Evolutionary conservation across 1,140 invertebrate species (phyloP).

Genomic region (Drosophila virilis): DNA sequence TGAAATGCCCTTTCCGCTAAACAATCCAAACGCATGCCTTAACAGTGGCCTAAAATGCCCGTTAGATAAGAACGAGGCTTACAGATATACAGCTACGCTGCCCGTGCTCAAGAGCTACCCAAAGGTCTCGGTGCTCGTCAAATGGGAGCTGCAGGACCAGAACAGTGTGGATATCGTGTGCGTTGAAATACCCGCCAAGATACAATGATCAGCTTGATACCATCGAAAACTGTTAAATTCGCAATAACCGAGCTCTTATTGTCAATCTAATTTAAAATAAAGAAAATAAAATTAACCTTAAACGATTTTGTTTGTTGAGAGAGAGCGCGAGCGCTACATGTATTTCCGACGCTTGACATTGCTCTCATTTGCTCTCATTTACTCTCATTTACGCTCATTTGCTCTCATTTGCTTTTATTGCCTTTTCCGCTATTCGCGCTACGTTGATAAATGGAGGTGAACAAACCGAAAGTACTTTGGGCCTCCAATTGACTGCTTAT

Average conservation of each 20-base stretch:
- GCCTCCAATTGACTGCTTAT: conserved; percentile 1
- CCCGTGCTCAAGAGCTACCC: conserved; percentile 88
- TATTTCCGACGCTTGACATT: conserved; percentile 17
- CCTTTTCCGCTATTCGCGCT: conserved; percentile 34
- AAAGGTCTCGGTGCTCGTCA: conserved; percentile 87
- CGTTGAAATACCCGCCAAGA: conserved; percentile 87
- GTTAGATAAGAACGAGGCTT: conserved; percentile 85
- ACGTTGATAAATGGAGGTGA: conserved; percentile 27
- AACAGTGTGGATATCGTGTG: conserved; percentile 88
- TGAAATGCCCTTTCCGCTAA: conserved; percentile 89
- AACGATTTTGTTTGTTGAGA: conserved; percentile 7
- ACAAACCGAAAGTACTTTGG: conserved; percentile 27
- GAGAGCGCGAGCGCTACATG: conserved; percentile 2
- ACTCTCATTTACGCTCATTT: conserved; percentile 28
- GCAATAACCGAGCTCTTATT: conserved; percentile 49
- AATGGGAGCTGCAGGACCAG: conserved; percentile 89
- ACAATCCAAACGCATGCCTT: conserved; percentile 88
- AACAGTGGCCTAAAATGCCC: conserved; percentile 89
- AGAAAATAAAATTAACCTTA: conserved; percentile 46
- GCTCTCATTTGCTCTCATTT: conserved; percentile 28
- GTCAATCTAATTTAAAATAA: conserved; percentile 72
- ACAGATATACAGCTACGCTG: conserved; percentile 87
- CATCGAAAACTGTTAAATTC: conserved; percentile 28
- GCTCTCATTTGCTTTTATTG: conserved; percentile 44
- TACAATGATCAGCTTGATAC: conserved; percentile 77